Evolutionary conservation across 2,113 vertebrate species (phyloP).

Genomic region (Acrocephalus arundinaceus): DNA sequence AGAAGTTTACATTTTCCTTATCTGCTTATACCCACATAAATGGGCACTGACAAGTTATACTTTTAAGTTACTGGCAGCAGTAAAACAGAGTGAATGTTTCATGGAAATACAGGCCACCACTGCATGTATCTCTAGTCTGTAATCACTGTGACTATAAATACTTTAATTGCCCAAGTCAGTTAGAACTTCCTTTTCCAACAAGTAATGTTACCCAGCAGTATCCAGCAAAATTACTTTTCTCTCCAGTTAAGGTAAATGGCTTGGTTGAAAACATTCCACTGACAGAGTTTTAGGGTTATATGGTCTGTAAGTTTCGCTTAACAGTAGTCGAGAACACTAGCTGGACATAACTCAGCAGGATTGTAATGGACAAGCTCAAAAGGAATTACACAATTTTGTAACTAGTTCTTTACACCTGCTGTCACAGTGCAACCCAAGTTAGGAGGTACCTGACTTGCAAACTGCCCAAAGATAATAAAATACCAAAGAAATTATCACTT

Average conservation of each 20-base stretch:
- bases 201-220: neutral
- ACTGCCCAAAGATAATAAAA: neutral
- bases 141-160: neutral
- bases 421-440: neutral
- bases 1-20: neutral
- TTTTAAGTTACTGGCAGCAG: neutral
- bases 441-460: neutral
- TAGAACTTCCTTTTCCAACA: neutral
- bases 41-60: neutral
- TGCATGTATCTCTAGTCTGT: neutral
- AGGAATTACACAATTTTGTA: neutral
- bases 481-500: neutral
- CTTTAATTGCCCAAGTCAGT: neutral
- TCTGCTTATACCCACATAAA: neutral
- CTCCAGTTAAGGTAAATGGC: neutral
- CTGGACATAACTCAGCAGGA: neutral
- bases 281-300: neutral
- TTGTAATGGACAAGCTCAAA: neutral
- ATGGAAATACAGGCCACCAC: too few species aligned
- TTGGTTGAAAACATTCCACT: neutral
- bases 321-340: neutral
- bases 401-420: neutral
- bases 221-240: neutral
- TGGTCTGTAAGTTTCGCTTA: neutral
- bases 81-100: neutral